Evolutionary conservation across 2,113 vertebrate genomes (phyloP).

Genomic region (Mustelus asterias): DNA sequence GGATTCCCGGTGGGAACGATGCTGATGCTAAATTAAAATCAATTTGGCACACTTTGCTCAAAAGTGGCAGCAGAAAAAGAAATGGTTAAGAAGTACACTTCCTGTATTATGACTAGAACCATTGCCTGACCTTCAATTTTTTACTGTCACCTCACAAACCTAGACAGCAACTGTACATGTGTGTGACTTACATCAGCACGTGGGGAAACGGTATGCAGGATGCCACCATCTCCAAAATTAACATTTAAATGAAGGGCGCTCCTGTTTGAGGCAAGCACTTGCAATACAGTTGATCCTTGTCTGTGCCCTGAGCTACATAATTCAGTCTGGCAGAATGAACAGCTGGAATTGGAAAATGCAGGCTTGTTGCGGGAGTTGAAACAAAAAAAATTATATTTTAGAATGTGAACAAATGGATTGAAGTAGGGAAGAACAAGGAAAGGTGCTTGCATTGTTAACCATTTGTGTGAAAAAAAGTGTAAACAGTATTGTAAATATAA

Average conservation of each 20-base stretch:
- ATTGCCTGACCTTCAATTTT: background rate
- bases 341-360: background rate
- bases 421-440: background rate
- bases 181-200: background rate
- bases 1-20: background rate
- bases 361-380: background rate
- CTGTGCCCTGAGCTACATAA: background rate
- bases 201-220: background rate
- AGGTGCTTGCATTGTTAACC: background rate
- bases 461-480: background rate
- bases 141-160: background rate
- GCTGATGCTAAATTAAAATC: background rate
- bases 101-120: background rate
- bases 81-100: background rate
- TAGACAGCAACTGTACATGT: background rate
- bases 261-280: background rate
- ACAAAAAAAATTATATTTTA: background rate
- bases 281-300: background rate
- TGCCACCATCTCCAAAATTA: background rate
- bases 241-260: background rate
- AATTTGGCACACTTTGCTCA: background rate
- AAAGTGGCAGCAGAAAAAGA: slow-evolving; percentile 2
- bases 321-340: background rate
- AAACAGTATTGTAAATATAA: background rate
- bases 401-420: background rate